Conservation (phyloP, 1,140 invertebrate genomes). For the Samia ricini region DNA sequence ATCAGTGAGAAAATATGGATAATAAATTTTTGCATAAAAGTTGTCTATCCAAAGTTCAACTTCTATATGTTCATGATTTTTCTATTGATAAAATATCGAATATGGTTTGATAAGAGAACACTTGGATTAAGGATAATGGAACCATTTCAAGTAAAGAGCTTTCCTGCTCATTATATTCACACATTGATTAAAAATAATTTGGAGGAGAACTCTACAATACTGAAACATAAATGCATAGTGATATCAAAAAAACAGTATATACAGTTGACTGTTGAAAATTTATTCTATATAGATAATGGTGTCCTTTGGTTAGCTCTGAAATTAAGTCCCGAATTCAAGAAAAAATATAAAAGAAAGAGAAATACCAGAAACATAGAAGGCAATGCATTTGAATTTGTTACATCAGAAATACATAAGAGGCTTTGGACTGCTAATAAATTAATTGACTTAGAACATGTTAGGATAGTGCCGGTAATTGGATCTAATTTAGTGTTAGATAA, state of each 20-base stretch:
- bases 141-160: slow-evolving; percentile 40
- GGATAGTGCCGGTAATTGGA: slow-evolving; percentile 62
- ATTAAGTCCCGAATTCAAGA: slow-evolving; percentile 43
- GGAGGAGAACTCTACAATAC: slow-evolving; percentile 41
- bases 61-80: slow-evolving; percentile 55
- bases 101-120: slow-evolving; percentile 38
- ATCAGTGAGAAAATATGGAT: slow-evolving; percentile 52
- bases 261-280: slow-evolving; percentile 56
- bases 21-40: slow-evolving; percentile 62
- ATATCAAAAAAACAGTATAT: slow-evolving; percentile 58
- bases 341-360: slow-evolving; percentile 34
- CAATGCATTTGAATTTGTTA: slow-evolving; percentile 49
- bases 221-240: slow-evolving; percentile 57
- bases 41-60: slow-evolving; percentile 70
- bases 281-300: slow-evolving; percentile 64
- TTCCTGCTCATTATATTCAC: slow-evolving; percentile 36
- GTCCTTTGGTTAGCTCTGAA: slow-evolving; percentile 61
- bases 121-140: slow-evolving; percentile 33
- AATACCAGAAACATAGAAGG: slow-evolving; percentile 26
- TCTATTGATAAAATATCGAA: slow-evolving; percentile 63
- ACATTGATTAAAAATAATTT: slow-evolving; percentile 38
- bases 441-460: slow-evolving; percentile 36
- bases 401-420: slow-evolving; percentile 60
- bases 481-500: slow-evolving; percentile 43
- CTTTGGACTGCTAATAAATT: slow-evolving; percentile 36